A percentile compares a stretch with the other conserved stretches of the same genome.
Evolutionary conservation across 2,888 invertebrate genomes (phyloP).

Genomic region (Sussaba pulchella): DNA sequence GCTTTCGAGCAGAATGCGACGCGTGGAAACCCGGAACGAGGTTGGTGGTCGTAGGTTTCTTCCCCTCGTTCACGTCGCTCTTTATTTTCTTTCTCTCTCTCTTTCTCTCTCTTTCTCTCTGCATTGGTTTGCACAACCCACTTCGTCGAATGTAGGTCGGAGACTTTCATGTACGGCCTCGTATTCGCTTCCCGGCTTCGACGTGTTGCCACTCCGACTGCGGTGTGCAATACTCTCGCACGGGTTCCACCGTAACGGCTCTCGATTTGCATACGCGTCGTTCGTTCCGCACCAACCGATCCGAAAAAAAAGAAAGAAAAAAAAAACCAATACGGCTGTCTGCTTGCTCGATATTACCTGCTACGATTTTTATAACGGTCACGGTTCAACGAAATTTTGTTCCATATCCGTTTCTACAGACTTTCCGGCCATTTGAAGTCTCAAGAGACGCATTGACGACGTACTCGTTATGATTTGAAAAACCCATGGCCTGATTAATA

Average conservation of each 20-base stretch:
- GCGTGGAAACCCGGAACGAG: constrained; percentile 9
- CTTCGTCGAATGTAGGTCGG: constrained; percentile 59
- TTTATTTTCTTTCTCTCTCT: constrained; percentile 3
- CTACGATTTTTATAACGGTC: constrained; percentile 26
- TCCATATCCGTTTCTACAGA: constrained; percentile 2
- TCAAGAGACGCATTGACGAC: neutral
- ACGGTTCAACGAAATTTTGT: neutral
- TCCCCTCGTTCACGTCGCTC: neutral
- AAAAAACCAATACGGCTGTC: constrained; percentile 36
- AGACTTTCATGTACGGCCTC: constrained; percentile 40
- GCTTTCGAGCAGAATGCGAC: constrained; percentile 4
- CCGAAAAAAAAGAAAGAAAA: constrained; percentile 36
- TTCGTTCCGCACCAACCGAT: constrained; percentile 59
- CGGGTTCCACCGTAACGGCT: constrained; percentile 49
- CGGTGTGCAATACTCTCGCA: constrained; percentile 49
- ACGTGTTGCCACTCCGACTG: constrained; percentile 41
- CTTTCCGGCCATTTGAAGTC: neutral
- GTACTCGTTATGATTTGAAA: neutral
- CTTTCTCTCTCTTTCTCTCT: constrained; percentile 35
- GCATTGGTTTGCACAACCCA: constrained; percentile 16
- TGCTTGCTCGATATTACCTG: constrained; percentile 34
- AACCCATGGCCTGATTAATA: neutral
- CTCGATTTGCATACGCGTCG: constrained; percentile 62
- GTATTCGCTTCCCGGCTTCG: constrained; percentile 37
- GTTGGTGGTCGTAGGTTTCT: constrained; percentile 20